A percentile compares a stretch with the other conserved stretches of the same genome.
Conservation (phyloP, 2,797 vertebrate genomes). For the Lacerta bilineata region DNA sequence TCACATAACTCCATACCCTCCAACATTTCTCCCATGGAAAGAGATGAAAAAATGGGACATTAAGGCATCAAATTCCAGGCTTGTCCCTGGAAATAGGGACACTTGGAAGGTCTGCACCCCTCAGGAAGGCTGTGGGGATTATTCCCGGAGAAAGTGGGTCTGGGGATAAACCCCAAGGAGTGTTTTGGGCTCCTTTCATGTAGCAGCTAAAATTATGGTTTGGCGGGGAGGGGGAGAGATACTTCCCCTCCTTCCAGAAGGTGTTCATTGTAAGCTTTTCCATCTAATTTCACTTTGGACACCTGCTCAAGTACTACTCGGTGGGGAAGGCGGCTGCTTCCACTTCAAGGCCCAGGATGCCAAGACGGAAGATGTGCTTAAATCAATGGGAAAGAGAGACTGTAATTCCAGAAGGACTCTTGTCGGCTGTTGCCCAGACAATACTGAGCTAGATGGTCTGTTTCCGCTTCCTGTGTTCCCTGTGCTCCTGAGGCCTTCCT, state of each 20-base stretch:
- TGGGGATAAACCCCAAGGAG: neutral
- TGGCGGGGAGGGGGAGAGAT: too few species aligned
- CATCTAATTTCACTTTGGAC: too few species aligned
- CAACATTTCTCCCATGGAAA: too few species aligned
- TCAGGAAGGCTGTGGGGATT: neutral
- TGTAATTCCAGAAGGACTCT: too few species aligned
- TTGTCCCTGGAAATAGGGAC: too few species aligned
- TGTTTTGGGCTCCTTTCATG: neutral
- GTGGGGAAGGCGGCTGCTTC: neutral
- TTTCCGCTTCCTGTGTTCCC: neutral
- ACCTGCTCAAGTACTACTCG: neutral
- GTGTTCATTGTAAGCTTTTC: neutral
- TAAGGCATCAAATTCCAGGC: too few species aligned
- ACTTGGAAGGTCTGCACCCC: too few species aligned
- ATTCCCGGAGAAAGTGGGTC: neutral
- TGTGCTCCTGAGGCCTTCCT: neutral
- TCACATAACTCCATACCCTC: too few species aligned
- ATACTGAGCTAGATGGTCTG: neutral
- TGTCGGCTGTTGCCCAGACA: neutral
- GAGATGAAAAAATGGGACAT: too few species aligned
- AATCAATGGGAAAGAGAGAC: too few species aligned
- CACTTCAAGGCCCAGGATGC: neutral
- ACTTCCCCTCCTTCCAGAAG: too few species aligned
- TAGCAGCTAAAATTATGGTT: neutral
- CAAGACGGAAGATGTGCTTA: neutral